Conservation (phyloP, 2,888 invertebrate species). For the Anarsia innoxiella region DNA sequence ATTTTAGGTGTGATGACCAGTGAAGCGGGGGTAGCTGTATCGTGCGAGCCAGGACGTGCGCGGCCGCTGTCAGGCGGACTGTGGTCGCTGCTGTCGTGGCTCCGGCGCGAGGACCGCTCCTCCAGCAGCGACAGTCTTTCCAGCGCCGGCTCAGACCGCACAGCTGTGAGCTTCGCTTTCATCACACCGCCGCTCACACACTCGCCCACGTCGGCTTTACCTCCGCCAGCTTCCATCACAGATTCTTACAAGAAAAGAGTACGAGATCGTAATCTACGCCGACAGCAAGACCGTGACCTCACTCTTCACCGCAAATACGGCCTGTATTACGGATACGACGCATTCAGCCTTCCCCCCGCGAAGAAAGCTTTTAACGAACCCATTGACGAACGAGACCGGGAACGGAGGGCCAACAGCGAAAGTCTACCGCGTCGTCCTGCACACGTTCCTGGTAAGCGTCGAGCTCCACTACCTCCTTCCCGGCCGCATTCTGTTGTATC, state of each 20-base stretch:
- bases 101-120: conserved; percentile 74
- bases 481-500: conserved; percentile 15
- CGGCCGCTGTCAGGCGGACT: conserved; percentile 66
- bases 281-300: conserved; percentile 76
- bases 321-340: conserved; percentile 55
- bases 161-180: conserved; percentile 83
- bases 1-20: conserved; percentile 63
- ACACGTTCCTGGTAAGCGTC: conserved; percentile 85
- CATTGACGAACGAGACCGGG: conserved; percentile 31
- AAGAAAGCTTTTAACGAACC: conserved; percentile 26
- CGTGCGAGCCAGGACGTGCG: conserved; percentile 42
- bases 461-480: conserved; percentile 78
- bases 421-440: conserved; percentile 75
- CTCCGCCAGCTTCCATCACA: conserved; percentile 74
- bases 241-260: conserved; percentile 78
- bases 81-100: conserved; percentile 82
- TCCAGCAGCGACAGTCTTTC: conserved; percentile 72
- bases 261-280: conserved; percentile 73
- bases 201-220: conserved; percentile 54
- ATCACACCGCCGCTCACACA: conserved; percentile 73
- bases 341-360: conserved; percentile 47
- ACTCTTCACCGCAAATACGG: conserved; percentile 81
- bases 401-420: conserved; percentile 75
- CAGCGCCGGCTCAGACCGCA: conserved; percentile 82
- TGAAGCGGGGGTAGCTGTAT: conserved; percentile 27